These are phyloP conservation scores for Calliphora vicina DNA, from an alignment of 1,140 invertebrate species.

Conservation along the genomic window DNA sequence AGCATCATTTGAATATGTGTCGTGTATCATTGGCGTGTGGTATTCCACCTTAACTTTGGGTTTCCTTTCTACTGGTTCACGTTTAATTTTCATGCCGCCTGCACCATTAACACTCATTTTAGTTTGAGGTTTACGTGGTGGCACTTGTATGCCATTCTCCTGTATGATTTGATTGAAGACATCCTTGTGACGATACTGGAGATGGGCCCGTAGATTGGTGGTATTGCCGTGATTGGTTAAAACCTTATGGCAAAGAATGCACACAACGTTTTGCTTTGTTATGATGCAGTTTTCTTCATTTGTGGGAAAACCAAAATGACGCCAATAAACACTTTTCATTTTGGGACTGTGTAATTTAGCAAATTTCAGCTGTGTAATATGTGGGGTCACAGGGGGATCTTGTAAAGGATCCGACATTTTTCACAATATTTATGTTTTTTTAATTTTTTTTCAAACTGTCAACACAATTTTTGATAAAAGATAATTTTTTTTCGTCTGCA, in stretches of 20 bases:
- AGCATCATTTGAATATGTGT: conserved; percentile 42
- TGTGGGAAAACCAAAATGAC: conserved; percentile 73
- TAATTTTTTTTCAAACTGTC: neutral
- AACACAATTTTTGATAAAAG: conserved; percentile 9
- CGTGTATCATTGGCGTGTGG: neutral
- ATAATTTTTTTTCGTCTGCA: conserved; percentile 6
- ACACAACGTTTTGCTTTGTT: conserved; percentile 72
- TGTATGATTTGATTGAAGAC: conserved; percentile 54
- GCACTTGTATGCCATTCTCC: conserved; percentile 57
- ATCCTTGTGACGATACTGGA: conserved; percentile 69
- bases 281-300: conserved; percentile 69
- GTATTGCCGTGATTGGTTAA: conserved; percentile 73
- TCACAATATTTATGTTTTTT: neutral
- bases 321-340: conserved; percentile 74
- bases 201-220: conserved; percentile 70
- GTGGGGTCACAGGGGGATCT: neutral
- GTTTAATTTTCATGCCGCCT: neutral
- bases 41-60: conserved; percentile 37
- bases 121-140: conserved; percentile 47
- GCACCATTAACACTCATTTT: neutral
- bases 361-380: conserved; percentile 45
- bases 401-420: conserved; percentile 37
- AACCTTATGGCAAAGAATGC: conserved; percentile 70
- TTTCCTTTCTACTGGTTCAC: conserved; percentile 2
- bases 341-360: conserved; percentile 59